Conservation (phyloP, 2,797 vertebrate species). For the Zalophus californianus region DNA sequence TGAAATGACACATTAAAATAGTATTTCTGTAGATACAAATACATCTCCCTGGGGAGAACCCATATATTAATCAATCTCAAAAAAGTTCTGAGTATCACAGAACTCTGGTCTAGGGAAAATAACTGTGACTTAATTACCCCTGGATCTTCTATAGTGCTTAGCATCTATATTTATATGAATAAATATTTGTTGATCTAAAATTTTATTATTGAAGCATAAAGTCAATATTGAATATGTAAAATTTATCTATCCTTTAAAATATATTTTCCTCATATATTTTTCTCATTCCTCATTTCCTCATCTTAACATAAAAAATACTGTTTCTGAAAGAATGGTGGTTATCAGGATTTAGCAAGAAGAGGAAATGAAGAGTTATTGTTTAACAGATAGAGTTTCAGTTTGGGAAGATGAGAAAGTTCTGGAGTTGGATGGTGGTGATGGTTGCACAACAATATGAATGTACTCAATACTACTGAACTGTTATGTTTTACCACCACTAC, state of each 20-base stretch:
- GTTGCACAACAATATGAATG: not conserved
- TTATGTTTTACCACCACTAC: not conserved
- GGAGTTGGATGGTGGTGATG: not conserved
- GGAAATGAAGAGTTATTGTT: not conserved
- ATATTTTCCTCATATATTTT: not conserved
- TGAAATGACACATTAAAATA: conserved; percentile 33
- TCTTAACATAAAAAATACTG: not conserved
- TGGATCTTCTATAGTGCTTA: not conserved
- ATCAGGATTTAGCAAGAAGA: not conserved
- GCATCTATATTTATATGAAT: not conserved
- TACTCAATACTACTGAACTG: not conserved
- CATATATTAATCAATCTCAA: conserved; percentile 2
- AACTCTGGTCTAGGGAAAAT: not conserved
- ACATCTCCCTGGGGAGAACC: not conserved
- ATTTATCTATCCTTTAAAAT: conserved; percentile 25
- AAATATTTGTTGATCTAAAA: not conserved
- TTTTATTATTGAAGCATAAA: conserved; percentile 32
- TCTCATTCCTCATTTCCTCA: not conserved
- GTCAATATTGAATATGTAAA: not conserved
- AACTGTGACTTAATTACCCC: not conserved
- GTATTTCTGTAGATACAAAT: not conserved
- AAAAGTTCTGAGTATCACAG: not conserved
- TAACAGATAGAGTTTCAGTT: not conserved
- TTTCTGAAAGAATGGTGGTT: conserved; percentile 43
- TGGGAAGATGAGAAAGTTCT: conserved; percentile 29